phyloP scores from a whole-genome alignment of 2,888 invertebrate genomes.

The Euproctis similis region DNA sequence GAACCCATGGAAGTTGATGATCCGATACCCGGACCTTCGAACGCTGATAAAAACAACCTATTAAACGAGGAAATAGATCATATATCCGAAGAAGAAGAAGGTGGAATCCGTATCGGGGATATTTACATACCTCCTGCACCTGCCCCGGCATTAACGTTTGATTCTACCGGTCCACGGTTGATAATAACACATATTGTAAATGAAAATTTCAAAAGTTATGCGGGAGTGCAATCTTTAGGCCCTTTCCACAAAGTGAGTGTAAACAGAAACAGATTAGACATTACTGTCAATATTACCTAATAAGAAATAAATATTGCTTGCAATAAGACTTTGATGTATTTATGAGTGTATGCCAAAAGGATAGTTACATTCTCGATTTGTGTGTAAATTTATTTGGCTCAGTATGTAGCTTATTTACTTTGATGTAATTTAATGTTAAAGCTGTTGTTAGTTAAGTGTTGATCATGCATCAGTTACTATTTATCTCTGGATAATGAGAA shows the following conservation, averaged over 20 bases:
- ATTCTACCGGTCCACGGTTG: slow-evolving; percentile 86
- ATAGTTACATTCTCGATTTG: too few species aligned
- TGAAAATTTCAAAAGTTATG: slow-evolving; percentile 97
- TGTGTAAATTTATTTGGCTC: too few species aligned
- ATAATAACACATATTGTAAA: slow-evolving; percentile 94
- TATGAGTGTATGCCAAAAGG: too few species aligned
- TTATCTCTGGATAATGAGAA: too few species aligned
- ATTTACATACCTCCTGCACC: slow-evolving; percentile 90
- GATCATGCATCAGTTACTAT: too few species aligned
- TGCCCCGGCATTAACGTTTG: slow-evolving; percentile 81
- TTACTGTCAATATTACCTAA: too few species aligned
- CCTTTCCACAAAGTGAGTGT: slow-evolving; percentile 94
- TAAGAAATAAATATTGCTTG: too few species aligned
- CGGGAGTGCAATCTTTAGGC: slow-evolving; percentile 87
- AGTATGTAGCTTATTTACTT: too few species aligned
- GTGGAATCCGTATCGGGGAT: slow-evolving; percentile 83
- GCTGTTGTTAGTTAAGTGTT: too few species aligned
- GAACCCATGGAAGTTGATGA: slow-evolving; percentile 63
- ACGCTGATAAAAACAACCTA: slow-evolving; percentile 18
- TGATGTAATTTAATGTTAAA: too few species aligned
- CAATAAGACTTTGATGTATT: too few species aligned
- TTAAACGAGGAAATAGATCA: slow-evolving; percentile 50
- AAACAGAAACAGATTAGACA: too few species aligned
- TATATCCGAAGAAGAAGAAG: slow-evolving; percentile 78
- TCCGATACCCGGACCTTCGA: slow-evolving; percentile 18